These are phyloP conservation scores for Agonopterix arenella DNA, from an alignment of 2,888 invertebrate genomes.

Conservation along the genomic window DNA sequence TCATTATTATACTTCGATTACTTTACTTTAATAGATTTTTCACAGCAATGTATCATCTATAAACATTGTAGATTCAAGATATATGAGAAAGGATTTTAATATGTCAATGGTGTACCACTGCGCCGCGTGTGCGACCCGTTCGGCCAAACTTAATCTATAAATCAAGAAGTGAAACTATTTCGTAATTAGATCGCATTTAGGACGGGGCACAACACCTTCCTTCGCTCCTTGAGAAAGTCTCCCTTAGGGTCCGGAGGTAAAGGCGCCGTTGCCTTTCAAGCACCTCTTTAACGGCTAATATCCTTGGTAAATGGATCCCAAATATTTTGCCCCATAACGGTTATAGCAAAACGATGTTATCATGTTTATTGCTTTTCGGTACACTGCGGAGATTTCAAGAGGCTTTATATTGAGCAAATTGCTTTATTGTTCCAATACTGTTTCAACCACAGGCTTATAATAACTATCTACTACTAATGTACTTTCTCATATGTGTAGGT, in stretches of 20 bases:
- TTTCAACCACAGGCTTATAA: no score
- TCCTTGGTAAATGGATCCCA: conserved; percentile 70
- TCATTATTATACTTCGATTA: no score
- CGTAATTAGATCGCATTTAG: conserved; percentile 78
- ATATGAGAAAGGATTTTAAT: conserved; percentile 51
- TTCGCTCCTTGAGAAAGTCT: conserved; percentile 56
- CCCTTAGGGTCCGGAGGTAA: conserved; percentile 69
- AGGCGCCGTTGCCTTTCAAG: conserved; percentile 66
- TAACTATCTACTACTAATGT: no score
- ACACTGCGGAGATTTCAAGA: conserved; percentile 9
- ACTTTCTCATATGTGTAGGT: no score
- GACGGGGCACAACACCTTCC: conserved; percentile 68
- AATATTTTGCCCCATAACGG: conserved; percentile 65
- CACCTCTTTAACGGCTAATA: conserved; percentile 75
- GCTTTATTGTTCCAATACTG: background rate
- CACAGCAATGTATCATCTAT: no score
- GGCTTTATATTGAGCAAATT: conserved; percentile 5
- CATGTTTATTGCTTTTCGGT: conserved; percentile 56
- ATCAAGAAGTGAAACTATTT: conserved; percentile 78
- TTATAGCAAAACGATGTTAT: conserved; percentile 54
- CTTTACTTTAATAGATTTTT: no score
- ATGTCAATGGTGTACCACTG: conserved; percentile 49
- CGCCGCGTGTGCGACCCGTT: conserved; percentile 57
- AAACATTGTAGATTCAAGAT: conserved; percentile 21
- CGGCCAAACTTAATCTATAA: conserved; percentile 73